phyloP scores from a whole-genome alignment of 2,113 vertebrate species.

The Syngnathoides biaculeatus region DNA sequence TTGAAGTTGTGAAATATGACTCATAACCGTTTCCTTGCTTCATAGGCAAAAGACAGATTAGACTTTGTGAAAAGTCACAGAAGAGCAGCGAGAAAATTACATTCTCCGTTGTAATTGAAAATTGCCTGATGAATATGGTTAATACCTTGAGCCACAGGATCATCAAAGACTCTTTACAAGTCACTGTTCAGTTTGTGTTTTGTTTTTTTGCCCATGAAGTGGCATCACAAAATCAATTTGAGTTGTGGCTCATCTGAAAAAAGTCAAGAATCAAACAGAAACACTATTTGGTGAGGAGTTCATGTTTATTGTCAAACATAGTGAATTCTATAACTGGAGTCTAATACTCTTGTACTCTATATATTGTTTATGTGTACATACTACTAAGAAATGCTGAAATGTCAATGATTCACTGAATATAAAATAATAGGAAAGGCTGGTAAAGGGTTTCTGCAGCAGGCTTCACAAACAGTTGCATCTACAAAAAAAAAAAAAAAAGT shows the following conservation, averaged over 20 bases:
- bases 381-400: background rate
- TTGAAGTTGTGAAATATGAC: background rate
- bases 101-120: constrained; percentile 18
- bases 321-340: background rate
- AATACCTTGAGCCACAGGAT: background rate
- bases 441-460: too few relatives aligned
- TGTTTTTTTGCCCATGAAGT: background rate
- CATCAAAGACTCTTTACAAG: background rate
- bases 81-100: constrained; percentile 68
- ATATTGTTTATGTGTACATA: background rate
- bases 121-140: background rate
- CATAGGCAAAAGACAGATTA: constrained; percentile 69
- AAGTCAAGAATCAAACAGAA: background rate
- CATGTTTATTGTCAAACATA: background rate
- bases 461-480: too few relatives aligned
- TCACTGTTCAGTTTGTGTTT: background rate
- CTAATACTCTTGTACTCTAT: background rate
- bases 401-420: too few relatives aligned
- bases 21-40: constrained; percentile 9
- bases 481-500: too few relatives aligned
- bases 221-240: too few relatives aligned
- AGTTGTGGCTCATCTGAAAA: background rate
- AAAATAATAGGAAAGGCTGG: background rate
- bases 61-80: constrained; percentile 81
- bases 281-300: background rate